Evolutionary conservation across 2,888 invertebrate species (phyloP).

Genomic region (Agrochola macilenta): DNA sequence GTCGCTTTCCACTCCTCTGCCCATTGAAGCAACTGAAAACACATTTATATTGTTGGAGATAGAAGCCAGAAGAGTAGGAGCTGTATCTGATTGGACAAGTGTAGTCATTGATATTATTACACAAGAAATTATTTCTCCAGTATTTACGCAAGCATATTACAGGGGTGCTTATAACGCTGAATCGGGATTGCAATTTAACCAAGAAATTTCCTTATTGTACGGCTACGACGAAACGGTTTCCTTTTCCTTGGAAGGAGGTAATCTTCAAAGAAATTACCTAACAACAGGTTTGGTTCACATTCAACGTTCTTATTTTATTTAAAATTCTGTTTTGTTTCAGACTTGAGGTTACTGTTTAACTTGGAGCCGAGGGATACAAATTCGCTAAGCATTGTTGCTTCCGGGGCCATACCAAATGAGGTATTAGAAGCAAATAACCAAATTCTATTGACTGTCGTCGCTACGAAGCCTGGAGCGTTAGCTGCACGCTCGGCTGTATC

Average conservation of each 20-base stretch:
- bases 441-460: constrained; percentile 69
- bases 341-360: constrained; percentile 57
- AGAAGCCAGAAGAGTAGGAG: constrained; percentile 76
- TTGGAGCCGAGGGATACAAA: constrained; percentile 50
- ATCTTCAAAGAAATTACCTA: too few species aligned
- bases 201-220: too few species aligned
- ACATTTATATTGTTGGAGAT: constrained; percentile 77
- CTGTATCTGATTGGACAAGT: constrained; percentile 73
- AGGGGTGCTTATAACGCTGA: constrained; percentile 57
- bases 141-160: constrained; percentile 75
- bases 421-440: constrained; percentile 67
- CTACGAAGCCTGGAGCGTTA: constrained; percentile 62
- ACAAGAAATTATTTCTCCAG: constrained; percentile 66
- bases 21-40: constrained; percentile 67
- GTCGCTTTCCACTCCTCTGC: constrained; percentile 57
- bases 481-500: constrained; percentile 69
- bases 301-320: too few species aligned
- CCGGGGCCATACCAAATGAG: constrained; percentile 60
- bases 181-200: too few species aligned
- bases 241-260: too few species aligned
- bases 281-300: too few species aligned
- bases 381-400: constrained; percentile 49
- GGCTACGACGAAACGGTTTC: too few species aligned
- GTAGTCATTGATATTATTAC: constrained; percentile 74
- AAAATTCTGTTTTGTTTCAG: too few species aligned